These are phyloP conservation scores for Noctuana brunneofusca DNA, from an alignment of 2,888 invertebrate genomes.

Conservation along the genomic window DNA sequence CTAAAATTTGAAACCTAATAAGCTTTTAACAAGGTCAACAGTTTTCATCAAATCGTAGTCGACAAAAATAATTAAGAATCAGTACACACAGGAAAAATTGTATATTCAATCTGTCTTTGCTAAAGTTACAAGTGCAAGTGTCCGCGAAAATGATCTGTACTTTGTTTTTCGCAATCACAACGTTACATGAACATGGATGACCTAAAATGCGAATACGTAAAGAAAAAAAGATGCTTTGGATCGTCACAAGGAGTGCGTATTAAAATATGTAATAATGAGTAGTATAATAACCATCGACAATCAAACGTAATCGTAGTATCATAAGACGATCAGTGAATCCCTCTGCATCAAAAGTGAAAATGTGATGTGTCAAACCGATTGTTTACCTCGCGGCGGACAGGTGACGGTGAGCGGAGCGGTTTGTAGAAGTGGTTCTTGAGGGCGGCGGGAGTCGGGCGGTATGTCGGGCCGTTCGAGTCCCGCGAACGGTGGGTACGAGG, in stretches of 20 bases:
- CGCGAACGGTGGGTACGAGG: conserved; percentile 76
- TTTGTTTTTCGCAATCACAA: conserved; percentile 83
- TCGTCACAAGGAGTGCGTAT: conserved; percentile 72
- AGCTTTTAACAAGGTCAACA: conserved; percentile 84
- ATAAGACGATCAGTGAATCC: conserved; percentile 66
- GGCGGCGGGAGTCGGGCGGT: conserved; percentile 79
- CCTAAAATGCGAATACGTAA: conserved; percentile 83
- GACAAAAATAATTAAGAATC: conserved; percentile 77
- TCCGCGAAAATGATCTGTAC: conserved; percentile 80
- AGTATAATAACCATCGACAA: conserved; percentile 63
- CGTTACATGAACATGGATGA: conserved; percentile 84
- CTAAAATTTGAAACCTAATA: conserved; percentile 82
- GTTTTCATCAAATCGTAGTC: conserved; percentile 79
- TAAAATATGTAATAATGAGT: conserved; percentile 72
- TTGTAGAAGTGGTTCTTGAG: conserved; percentile 77
- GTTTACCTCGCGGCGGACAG: conserved; percentile 81
- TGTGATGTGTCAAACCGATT: conserved; percentile 83
- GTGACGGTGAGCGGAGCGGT: conserved; percentile 67
- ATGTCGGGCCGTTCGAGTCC: conserved; percentile 80
- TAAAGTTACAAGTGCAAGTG: conserved; percentile 70
- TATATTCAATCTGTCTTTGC: conserved; percentile 59
- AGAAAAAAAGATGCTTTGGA: conserved; percentile 80
- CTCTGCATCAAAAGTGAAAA: conserved; percentile 79
- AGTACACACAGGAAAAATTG: conserved; percentile 61
- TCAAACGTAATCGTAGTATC: conserved; percentile 65